Percentiles rank a stretch among this genome's conserved stretches.
These are phyloP conservation scores for Callorhinus ursinus DNA, from an alignment of 2,113 vertebrate species.

Conservation along the genomic window DNA sequence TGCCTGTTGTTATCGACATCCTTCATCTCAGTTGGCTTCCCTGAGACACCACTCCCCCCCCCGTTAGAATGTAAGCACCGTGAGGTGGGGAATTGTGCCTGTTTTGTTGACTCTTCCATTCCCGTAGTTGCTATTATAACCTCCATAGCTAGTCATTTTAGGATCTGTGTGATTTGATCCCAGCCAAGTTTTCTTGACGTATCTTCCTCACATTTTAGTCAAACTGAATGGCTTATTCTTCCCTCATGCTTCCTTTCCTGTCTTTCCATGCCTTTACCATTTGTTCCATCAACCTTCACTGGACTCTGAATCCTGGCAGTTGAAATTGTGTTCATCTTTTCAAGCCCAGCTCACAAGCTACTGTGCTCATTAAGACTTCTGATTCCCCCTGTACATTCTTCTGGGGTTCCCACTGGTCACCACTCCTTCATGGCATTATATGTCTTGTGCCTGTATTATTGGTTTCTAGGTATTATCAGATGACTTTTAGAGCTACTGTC, in stretches of 20 bases:
- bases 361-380: not conserved
- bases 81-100: not conserved
- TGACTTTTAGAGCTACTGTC: not conserved
- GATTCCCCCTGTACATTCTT: not conserved
- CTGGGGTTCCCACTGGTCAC: not conserved
- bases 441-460: not conserved
- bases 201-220: not conserved
- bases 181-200: not conserved
- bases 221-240: not conserved
- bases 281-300: not conserved
- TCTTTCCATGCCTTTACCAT: not conserved
- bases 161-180: not conserved
- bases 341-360: not conserved
- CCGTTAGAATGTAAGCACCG: not conserved
- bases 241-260: not conserved
- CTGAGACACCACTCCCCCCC: not conserved
- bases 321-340: not conserved
- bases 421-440: not conserved
- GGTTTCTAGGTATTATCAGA: not conserved
- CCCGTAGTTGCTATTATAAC: not conserved
- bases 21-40: not conserved
- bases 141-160: not conserved
- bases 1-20: not conserved
- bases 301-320: not conserved
- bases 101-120: not conserved